Evolutionary conservation across 2,797 vertebrate genomes (phyloP).

Genomic region (Chelon auratus): DNA sequence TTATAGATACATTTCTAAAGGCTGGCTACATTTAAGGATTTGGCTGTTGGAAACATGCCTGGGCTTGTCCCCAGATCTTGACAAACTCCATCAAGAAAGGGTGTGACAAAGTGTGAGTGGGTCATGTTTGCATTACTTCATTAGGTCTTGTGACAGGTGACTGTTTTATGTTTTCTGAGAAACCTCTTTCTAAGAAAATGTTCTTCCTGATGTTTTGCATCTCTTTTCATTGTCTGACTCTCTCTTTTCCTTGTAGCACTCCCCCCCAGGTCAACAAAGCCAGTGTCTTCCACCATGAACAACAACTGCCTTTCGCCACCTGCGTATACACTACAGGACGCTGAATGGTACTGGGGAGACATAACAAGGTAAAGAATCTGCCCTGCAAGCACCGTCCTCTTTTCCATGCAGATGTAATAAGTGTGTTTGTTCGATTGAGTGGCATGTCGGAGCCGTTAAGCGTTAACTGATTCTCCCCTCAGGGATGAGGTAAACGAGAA

Average conservation of each 20-base stretch:
- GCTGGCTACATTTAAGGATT: conserved; percentile 49
- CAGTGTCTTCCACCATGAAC: conserved; percentile 85
- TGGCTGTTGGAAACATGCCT: conserved; percentile 74
- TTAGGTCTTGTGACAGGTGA: conserved; percentile 17
- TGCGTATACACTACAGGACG: conserved; percentile 88
- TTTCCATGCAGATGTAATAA: background rate
- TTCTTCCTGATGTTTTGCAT: background rate
- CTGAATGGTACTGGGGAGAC: conserved; percentile 98
- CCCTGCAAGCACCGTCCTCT: background rate
- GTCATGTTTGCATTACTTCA: conserved; percentile 10
- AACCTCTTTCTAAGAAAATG: conserved; percentile 26
- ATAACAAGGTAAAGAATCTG: conserved; percentile 89
- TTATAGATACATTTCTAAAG: conserved; percentile 22
- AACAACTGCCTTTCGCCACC: conserved; percentile 83
- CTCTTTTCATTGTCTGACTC: conserved; percentile 10
- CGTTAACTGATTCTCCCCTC: conserved; percentile 22
- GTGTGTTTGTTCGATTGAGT: background rate
- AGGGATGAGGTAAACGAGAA: conserved; percentile 98
- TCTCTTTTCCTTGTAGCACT: conserved; percentile 82
- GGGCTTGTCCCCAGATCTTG: conserved; percentile 71
- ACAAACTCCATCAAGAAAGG: conserved; percentile 58
- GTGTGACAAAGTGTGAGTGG: conserved; percentile 34
- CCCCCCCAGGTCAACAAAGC: conserved; percentile 93
- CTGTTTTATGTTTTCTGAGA: background rate
- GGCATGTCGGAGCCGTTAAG: conserved; percentile 20